Percentiles rank a stretch among this genome's conserved stretches.
Conservation (phyloP, 2,888 invertebrate species). For the Tetramorium bicarinatum region DNA sequence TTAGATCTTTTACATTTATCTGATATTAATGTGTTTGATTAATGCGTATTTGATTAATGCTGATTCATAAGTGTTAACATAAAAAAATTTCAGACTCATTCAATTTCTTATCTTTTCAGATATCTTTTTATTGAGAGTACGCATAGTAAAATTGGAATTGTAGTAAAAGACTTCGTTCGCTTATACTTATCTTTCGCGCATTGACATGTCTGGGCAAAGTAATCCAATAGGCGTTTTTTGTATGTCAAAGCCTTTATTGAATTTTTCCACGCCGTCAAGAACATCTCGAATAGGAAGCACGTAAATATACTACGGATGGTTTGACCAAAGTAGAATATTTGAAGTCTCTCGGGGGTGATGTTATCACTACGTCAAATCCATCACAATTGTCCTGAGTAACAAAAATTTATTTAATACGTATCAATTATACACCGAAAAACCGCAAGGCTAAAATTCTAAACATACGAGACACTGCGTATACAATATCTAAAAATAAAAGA, state of each 20-base stretch:
- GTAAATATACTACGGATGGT: background rate
- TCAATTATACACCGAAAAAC: constrained; percentile 5
- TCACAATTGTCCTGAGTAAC: constrained; percentile 36
- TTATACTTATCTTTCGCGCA: constrained; percentile 14
- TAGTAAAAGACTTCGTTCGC: constrained; percentile 7
- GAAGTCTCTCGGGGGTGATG: background rate
- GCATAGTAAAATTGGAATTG: background rate
- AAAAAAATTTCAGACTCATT: background rate
- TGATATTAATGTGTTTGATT: no score
- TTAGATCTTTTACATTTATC: background rate
- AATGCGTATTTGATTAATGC: no score
- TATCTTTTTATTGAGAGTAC: background rate
- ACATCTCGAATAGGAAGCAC: background rate
- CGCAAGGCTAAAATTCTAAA: constrained; percentile 24
- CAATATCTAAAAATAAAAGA: constrained; percentile 26
- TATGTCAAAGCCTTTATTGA: background rate
- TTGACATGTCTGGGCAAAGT: background rate
- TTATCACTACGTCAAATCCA: constrained; percentile 1
- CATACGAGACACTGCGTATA: background rate
- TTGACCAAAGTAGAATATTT: constrained; percentile 56
- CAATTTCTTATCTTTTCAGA: background rate
- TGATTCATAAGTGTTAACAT: no score
- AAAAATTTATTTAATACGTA: constrained; percentile 2
- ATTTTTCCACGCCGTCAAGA: constrained; percentile 1
- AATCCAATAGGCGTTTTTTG: background rate